Percentiles rank a stretch among this genome's conserved stretches.
These are phyloP conservation scores for Acropora yongei DNA, from an alignment of 64 coral and sea anemone species.

Conservation along the genomic window DNA sequence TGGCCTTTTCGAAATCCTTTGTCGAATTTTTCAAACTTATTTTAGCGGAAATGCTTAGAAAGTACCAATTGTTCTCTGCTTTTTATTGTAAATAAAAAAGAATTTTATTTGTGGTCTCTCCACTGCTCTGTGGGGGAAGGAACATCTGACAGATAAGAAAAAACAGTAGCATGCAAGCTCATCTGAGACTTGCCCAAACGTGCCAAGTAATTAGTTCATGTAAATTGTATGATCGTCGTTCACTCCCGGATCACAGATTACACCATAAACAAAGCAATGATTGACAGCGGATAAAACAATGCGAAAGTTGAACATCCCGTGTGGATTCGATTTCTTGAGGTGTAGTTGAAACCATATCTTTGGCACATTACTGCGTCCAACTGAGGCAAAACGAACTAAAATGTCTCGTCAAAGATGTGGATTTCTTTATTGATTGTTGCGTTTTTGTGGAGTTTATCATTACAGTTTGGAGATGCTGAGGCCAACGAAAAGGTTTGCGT, in stretches of 20 bases:
- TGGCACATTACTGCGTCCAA: neutral
- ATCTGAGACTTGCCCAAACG: neutral
- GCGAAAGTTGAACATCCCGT: neutral
- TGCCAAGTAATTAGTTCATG: neutral
- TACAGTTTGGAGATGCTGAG: neutral
- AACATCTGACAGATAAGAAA: no score
- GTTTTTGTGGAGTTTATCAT: neutral
- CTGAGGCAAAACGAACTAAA: neutral
- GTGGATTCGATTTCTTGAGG: neutral
- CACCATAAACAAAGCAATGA: neutral
- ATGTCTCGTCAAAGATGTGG: neutral
- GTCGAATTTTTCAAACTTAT: no score
- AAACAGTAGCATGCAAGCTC: neutral
- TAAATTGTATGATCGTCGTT: neutral
- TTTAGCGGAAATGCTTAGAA: no score
- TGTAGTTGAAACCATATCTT: no score
- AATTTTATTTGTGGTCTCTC: neutral
- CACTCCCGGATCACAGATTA: neutral
- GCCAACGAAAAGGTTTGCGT: constrained; percentile 23
- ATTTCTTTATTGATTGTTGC: neutral
- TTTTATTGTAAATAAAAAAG: neutral
- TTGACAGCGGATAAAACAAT: neutral
- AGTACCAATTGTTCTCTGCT: neutral
- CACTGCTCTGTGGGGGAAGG: no score
- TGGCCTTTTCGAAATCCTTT: neutral